Base-by-base conservation (phyloP, 2,888 invertebrate species). In the Gerosis bhagava region DNA sequence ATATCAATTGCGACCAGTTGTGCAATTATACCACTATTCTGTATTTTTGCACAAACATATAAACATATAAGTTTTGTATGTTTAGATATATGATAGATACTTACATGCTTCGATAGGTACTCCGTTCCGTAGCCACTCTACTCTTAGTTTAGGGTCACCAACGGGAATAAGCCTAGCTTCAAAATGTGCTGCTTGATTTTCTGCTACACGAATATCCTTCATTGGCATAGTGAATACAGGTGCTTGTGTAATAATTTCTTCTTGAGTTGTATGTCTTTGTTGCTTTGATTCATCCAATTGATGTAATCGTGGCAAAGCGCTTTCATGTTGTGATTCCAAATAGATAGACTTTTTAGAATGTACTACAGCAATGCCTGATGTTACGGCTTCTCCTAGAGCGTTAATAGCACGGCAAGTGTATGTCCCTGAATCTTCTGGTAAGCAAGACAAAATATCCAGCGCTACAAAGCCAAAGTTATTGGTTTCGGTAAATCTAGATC, bases 381-480 rank as follows among this genome's bases (percentile, higher is more conserved):
- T 97, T 8, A 97, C 95, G 21, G 97, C 97, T 89, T 97, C 96
- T 26, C 99, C 99, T 10, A 96, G 90, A 40, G 94, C 94, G 68
- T 98, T 99, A 41, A 93, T 94, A 1, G 98, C 98, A 65, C 97
- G 93, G 76, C 97, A 97, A 0, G 98, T 98, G 74, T 99, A 99
- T 0, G 95, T 95, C 34, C 99, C 99, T 10, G 96, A 95, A 88
- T 99, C 99, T 76, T 99, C 99, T 5, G 98, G 96, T 67, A 98
- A 94, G 49, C 97, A 96, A 60, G 98, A 96, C 90, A 98, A 93
- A 60, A 99, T 98, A 72, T 99, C 99, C 48, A 99, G 89, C 15
- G 98, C 97, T 8, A 98, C 98, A 74, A 97, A 99, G 29, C 99
- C 99, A 75, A 99, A 99, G 82, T 97, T 98, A 70, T 98, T 96